These are phyloP conservation scores for Alviniconcha strummeri DNA, from an alignment of 2,888 invertebrate genomes.

Conservation along the genomic window DNA sequence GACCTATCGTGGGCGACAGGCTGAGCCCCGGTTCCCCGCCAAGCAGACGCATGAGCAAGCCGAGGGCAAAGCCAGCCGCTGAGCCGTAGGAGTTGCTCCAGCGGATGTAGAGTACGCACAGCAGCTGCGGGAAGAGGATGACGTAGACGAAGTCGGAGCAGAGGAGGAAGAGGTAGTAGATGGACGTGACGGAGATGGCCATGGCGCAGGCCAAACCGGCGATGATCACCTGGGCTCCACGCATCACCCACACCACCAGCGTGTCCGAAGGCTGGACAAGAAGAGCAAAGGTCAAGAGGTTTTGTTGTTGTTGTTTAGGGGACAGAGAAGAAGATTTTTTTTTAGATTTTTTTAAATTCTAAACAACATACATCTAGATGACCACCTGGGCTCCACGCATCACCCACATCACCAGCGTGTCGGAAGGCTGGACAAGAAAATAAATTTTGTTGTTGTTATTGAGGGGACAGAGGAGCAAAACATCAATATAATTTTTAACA, in stretches of 20 bases:
- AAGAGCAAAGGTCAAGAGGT: neutral
- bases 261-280: conserved; percentile 88
- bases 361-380: conserved; percentile 69
- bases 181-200: conserved; percentile 96
- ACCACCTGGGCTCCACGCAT: conserved; percentile 88
- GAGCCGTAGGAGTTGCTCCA: conserved; percentile 97
- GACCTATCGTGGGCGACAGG: conserved; percentile 28
- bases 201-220: conserved; percentile 90
- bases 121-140: conserved; percentile 96
- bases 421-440: conserved; percentile 86
- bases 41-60: conserved; percentile 44
- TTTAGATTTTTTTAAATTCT: no score
- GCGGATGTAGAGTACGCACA: conserved; percentile 97
- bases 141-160: conserved; percentile 99
- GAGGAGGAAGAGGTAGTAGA: conserved; percentile 98
- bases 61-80: conserved; percentile 75
- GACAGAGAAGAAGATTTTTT: no score
- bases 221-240: conserved; percentile 83
- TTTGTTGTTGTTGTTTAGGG: no score
- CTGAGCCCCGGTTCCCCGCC: conserved; percentile 37
- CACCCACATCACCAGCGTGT: conserved; percentile 90
- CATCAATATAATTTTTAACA: no score
- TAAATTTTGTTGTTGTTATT: no score
- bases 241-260: conserved; percentile 91
- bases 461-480: no score